phyloP scores from a whole-genome alignment of 2,888 invertebrate genomes.

The Amphimallon solstitiale region DNA sequence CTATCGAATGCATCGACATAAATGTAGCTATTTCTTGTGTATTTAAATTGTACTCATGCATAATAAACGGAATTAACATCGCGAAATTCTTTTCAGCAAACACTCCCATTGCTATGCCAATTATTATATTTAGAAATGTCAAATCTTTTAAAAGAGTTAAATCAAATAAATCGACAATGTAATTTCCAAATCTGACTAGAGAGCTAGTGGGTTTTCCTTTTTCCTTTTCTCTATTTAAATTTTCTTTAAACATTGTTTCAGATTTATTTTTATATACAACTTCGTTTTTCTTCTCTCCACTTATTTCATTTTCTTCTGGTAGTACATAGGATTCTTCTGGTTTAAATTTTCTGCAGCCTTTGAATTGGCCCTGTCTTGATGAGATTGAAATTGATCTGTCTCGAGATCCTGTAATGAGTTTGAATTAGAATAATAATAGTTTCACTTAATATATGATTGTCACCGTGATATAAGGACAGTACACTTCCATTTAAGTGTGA shows the following conservation, averaged over 20 bases:
- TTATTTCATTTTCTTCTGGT: constrained; percentile 6
- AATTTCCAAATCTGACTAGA: too few species aligned
- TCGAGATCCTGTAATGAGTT: constrained; percentile 4
- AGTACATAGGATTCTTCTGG: background rate
- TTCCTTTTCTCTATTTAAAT: constrained; percentile 2
- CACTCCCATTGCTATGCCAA: constrained; percentile 74
- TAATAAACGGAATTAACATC: constrained; percentile 73
- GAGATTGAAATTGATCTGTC: background rate
- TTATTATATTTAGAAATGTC: constrained; percentile 73
- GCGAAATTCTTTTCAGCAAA: constrained; percentile 78
- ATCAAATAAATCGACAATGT: constrained; percentile 68
- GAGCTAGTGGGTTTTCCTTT: too few species aligned
- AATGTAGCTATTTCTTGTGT: constrained; percentile 70
- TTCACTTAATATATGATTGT: background rate
- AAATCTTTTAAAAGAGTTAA: constrained; percentile 73
- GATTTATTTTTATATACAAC: constrained; percentile 13
- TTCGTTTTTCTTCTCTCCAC: constrained; percentile 32
- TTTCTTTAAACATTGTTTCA: too few species aligned
- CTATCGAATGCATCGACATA: constrained; percentile 69
- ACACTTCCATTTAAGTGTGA: too few species aligned
- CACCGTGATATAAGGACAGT: too few species aligned
- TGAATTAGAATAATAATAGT: background rate
- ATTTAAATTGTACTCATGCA: constrained; percentile 70
- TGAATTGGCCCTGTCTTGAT: background rate
- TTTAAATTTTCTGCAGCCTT: constrained; percentile 6